A percentile compares a stretch with the other conserved stretches of the same genome.
phyloP scores from a whole-genome alignment of 2,113 vertebrate genomes.

The Tautogolabrus adspersus region DNA sequence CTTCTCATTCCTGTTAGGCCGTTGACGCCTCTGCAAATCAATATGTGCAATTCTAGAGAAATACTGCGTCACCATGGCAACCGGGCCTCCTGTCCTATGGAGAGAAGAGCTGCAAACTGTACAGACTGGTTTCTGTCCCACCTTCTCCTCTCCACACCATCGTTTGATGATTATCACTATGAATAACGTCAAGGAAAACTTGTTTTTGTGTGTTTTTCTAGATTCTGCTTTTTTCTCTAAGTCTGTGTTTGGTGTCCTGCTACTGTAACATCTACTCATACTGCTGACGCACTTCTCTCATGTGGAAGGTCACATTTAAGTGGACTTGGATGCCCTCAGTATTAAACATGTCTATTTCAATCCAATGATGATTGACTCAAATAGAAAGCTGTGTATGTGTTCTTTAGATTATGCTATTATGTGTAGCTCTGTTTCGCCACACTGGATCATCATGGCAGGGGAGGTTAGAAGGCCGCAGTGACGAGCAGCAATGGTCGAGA shows the following conservation, averaged over 20 bases:
- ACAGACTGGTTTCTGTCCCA: constrained; percentile 67
- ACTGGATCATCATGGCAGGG: not conserved
- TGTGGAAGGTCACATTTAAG: too few relatives aligned
- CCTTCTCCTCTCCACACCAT: constrained; percentile 2
- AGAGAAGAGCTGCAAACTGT: constrained; percentile 83
- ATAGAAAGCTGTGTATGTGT: too few relatives aligned
- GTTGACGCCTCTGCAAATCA: constrained; percentile 97
- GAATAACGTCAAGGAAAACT: not conserved
- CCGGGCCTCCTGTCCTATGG: constrained; percentile 93
- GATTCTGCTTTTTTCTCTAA: not conserved
- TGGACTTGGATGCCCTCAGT: too few relatives aligned
- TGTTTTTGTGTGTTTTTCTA: not conserved
- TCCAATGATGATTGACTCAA: too few relatives aligned
- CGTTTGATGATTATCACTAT: constrained; percentile 21
- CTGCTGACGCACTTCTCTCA: too few relatives aligned
- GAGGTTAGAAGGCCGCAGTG: not conserved
- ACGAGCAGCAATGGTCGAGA: too few relatives aligned
- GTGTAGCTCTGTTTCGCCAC: not conserved
- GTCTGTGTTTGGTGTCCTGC: too few relatives aligned
- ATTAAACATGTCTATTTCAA: too few relatives aligned
- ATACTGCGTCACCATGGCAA: constrained; percentile 98
- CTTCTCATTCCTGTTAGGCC: constrained; percentile 92
- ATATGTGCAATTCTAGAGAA: constrained; percentile 99
- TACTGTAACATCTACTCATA: not conserved
- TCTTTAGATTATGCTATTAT: not conserved